Base-by-base conservation (phyloP, 2,888 invertebrate genomes). In the Nemotelus pantherinus region DNA sequence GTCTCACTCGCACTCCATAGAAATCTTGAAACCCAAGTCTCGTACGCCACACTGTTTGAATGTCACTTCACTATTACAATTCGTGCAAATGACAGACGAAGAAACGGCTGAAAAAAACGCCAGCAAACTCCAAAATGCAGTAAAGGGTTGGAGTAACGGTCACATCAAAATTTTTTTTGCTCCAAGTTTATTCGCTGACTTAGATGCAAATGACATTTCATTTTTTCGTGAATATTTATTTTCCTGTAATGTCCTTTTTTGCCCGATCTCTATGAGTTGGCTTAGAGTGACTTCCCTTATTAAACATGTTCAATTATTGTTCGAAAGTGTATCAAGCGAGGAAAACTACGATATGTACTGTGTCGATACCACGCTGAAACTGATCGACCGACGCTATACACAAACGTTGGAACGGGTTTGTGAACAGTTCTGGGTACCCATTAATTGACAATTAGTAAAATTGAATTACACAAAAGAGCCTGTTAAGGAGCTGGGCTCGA, bases 21-120 rank as follows among this genome's bases (percentile, higher is more conserved):
- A n/a, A 60, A 25, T 60, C 2, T 60, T 60, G 60, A 60, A 60
- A 9, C 60, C 60, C 60, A 60, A n/a, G 60, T 25, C 60, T 60
- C 60, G 60, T 25, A 60, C 9, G 25, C n/a, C 25, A 60, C 60
- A 60, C 60, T 60, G 60, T 9, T 9, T n/a, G 25, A 60, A 60
- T n/a, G 60, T 3, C 60, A 60, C 60, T n/a, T 60, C 60, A 2
- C 60, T 60, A n/a, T 60, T 25, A 39, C 60, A 60, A n/a, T 60
- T 60, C 2, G 6, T 60, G 60, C 60, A 60, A n/a, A 60, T 60
- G 9, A 60, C 60, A 60, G 9, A 60, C 25, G 60, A n/a, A 3
- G 60, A 60, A 60, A 60, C 25, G 53, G 53, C 53, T 53, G 53
- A 25, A 53, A 2, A 53, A 53, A 53, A 53, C 53, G 53, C 2